phyloP scores from a whole-genome alignment of 2,113 vertebrate species.

The Calidris pygmaea region DNA sequence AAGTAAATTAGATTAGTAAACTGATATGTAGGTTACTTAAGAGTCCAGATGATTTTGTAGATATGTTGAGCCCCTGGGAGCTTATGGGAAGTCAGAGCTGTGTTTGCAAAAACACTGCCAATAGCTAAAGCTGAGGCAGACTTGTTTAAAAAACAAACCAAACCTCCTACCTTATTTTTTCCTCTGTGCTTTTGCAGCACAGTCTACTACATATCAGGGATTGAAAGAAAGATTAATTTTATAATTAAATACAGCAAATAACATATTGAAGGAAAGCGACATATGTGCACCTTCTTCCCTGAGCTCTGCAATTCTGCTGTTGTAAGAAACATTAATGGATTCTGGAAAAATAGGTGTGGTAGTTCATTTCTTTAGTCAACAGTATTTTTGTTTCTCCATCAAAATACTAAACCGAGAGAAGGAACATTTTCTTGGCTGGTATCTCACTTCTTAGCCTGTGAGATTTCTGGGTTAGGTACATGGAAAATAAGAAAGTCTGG shows the following conservation, averaged over 20 bases:
- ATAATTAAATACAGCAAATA: not conserved
- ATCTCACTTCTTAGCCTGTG: not conserved
- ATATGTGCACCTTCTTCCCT: rapidly evolving
- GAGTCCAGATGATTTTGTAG: not conserved
- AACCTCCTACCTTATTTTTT: not conserved
- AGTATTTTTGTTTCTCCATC: not conserved
- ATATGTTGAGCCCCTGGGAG: not conserved
- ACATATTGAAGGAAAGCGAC: not conserved
- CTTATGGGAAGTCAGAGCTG: not conserved
- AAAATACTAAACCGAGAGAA: not conserved
- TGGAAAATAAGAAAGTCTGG: not conserved
- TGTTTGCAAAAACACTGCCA: not conserved
- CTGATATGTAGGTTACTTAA: not conserved
- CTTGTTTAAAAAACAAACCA: not conserved
- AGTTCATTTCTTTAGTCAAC: not conserved
- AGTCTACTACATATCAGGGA: not conserved
- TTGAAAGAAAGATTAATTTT: not conserved
- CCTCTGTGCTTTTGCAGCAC: not conserved
- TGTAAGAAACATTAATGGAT: not conserved
- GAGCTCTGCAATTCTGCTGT: not conserved
- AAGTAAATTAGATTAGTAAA: not conserved
- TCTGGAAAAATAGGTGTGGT: not conserved
- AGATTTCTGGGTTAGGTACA: not conserved
- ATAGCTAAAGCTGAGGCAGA: not conserved
- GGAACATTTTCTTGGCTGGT: not conserved